Evolutionary conservation across 2,888 invertebrate genomes (phyloP).

Genomic region (Chouioia cunea): DNA sequence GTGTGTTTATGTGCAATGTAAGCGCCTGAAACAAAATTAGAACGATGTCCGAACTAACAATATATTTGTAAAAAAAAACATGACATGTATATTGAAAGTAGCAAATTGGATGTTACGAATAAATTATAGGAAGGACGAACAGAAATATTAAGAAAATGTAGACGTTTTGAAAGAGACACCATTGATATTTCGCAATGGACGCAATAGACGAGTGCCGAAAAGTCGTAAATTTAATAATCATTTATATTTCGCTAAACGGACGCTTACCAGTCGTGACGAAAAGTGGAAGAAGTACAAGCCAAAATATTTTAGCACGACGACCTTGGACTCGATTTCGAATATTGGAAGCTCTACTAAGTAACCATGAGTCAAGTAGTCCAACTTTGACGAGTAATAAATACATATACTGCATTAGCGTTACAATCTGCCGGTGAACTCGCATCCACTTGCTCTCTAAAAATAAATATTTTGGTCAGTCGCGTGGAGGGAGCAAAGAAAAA

Average conservation of each 20-base stretch:
- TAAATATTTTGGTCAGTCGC: background rate
- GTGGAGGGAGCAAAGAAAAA: background rate
- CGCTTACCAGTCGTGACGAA: conserved; percentile 73
- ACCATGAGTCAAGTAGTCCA: conserved; percentile 62
- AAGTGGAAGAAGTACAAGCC: conserved; percentile 71
- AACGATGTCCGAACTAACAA: conserved; percentile 49
- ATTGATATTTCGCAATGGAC: background rate
- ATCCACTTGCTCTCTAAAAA: conserved; percentile 60
- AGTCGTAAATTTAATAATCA: background rate
- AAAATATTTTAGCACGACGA: conserved; percentile 57
- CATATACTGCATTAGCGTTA: conserved; percentile 54
- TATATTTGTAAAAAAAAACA: too few species aligned
- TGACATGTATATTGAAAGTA: too few species aligned
- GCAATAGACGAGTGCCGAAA: background rate
- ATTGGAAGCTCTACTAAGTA: conserved; percentile 58
- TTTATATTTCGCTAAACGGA: conserved; percentile 57
- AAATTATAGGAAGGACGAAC: background rate
- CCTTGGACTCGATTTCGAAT: conserved; percentile 53
- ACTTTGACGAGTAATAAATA: conserved; percentile 60
- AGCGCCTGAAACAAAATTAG: conserved; percentile 68
- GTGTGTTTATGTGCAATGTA: conserved; percentile 64
- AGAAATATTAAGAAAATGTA: background rate
- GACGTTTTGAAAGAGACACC: background rate
- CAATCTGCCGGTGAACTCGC: conserved; percentile 52
- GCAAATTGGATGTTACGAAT: background rate